phyloP scores from a whole-genome alignment of 2,888 invertebrate genomes.

The Xiphydria camelus region DNA sequence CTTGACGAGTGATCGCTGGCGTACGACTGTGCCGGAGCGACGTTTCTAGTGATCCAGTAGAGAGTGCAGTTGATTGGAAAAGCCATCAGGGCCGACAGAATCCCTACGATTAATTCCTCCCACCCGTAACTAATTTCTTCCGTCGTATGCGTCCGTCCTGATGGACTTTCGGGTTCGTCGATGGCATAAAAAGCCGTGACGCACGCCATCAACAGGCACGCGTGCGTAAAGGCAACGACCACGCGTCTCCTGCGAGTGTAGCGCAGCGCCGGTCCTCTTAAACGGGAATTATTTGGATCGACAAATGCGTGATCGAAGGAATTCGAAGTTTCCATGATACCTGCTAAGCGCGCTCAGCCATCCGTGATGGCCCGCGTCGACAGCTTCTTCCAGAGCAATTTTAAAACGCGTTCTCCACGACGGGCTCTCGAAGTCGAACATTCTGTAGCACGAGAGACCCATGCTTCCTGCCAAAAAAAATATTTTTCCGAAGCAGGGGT shows the following conservation, averaged over 20 bases:
- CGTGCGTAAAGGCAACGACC: constrained; percentile 4
- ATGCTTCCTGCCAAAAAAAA: constrained; percentile 3
- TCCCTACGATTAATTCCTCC: constrained; percentile 8
- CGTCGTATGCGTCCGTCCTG: background rate
- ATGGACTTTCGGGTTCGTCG: background rate
- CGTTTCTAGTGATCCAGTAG: constrained; percentile 3
- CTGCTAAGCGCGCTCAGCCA: constrained; percentile 6
- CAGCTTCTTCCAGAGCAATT: constrained; percentile 2
- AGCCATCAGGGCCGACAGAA: constrained; percentile 2
- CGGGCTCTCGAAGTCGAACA: constrained; percentile 9
- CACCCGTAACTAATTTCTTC: too few relatives aligned
- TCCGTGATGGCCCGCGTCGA: constrained; percentile 6
- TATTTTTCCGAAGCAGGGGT: too few relatives aligned
- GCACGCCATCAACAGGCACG: constrained; percentile 7
- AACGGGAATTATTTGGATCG: constrained; percentile 6
- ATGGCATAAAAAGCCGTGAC: constrained; percentile 12
- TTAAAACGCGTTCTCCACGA: constrained; percentile 4
- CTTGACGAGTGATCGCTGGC: constrained; percentile 6
- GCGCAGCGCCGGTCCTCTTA: too few relatives aligned
- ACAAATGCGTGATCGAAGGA: too few relatives aligned
- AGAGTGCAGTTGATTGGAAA: constrained; percentile 5
- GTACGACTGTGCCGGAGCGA: constrained; percentile 11
- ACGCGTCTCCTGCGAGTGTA: constrained; percentile 13
- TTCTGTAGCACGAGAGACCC: constrained; percentile 10
- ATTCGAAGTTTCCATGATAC: constrained; percentile 1